phyloP scores from a whole-genome alignment of 1,140 invertebrate species.

The Drosophila pandora region DNA sequence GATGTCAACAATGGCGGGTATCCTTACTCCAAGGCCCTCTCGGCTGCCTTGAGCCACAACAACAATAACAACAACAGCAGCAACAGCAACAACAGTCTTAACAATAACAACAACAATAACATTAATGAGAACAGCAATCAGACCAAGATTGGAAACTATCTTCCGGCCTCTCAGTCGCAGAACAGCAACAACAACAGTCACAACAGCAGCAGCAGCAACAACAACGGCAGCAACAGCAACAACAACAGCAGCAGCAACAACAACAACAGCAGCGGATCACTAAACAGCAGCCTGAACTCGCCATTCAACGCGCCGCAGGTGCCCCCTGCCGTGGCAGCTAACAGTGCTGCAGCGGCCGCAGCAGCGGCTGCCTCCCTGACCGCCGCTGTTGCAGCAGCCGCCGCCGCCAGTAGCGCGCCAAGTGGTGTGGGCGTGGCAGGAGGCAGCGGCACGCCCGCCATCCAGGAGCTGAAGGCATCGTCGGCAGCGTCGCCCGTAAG shows the following conservation, averaged over 20 bases:
- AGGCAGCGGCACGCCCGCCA: conserved; percentile 62
- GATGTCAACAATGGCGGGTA: conserved; percentile 89
- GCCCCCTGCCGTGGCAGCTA: conserved; percentile 46
- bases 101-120: conserved; percentile 45
- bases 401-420: conserved; percentile 18
- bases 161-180: conserved; percentile 39
- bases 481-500: conserved; percentile 83
- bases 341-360: conserved; percentile 64
- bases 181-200: conserved; percentile 25
- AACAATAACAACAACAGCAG: conserved; percentile 64
- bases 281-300: conserved; percentile 58
- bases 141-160: conserved; percentile 66
- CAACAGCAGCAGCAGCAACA: conserved; percentile 25
- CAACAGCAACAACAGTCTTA: conserved; percentile 16
- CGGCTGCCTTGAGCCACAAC: conserved; percentile 67
- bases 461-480: conserved; percentile 81
- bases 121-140: conserved; percentile 51
- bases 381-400: conserved; percentile 65
- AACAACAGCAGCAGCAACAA: conserved; percentile 15
- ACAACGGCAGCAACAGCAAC: conserved; percentile 23
- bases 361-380: conserved; percentile 61
- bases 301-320: conserved; percentile 63
- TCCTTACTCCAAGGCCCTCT: conserved; percentile 65
- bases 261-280: conserved; percentile 32
- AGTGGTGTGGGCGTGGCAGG: conserved; percentile 17